phyloP scores from a whole-genome alignment of 2,888 invertebrate species.

The Rhopalosiphum nymphaeae region DNA sequence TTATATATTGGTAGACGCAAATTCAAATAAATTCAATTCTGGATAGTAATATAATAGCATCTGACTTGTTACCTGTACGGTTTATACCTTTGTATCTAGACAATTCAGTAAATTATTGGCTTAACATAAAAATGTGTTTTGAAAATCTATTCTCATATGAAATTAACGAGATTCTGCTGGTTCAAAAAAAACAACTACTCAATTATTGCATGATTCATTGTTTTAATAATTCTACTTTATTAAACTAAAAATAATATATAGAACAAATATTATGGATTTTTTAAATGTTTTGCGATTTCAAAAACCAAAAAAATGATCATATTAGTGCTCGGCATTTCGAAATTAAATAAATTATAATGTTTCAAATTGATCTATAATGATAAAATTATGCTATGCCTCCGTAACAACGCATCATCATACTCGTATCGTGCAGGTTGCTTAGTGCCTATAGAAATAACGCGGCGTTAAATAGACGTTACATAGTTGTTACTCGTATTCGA shows the following conservation, averaged over 20 bases:
- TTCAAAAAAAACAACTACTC: not conserved
- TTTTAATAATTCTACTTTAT: not conserved
- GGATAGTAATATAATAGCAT: not conserved
- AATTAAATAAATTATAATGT: too few relatives aligned
- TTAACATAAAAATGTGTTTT: not conserved
- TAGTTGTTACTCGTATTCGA: not conserved
- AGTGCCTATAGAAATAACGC: not conserved
- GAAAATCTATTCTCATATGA: not conserved
- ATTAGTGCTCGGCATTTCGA: too few relatives aligned
- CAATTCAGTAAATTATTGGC: not conserved
- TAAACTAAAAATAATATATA: not conserved
- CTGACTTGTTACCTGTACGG: not conserved
- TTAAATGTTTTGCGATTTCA: not conserved
- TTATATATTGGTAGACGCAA: not conserved
- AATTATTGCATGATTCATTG: not conserved
- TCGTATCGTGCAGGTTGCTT: not conserved
- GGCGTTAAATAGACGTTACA: not conserved
- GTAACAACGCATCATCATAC: not conserved
- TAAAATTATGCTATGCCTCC: not conserved
- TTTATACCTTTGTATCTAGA: not conserved
- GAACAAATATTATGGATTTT: not conserved
- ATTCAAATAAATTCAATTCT: not conserved
- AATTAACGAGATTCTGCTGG: not conserved
- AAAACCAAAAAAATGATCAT: too few relatives aligned
- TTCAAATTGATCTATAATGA: too few relatives aligned